Evolutionary conservation across 92 coral and sea anemone genomes (phyloP).

Genomic region (Pocillopora meandrina): DNA sequence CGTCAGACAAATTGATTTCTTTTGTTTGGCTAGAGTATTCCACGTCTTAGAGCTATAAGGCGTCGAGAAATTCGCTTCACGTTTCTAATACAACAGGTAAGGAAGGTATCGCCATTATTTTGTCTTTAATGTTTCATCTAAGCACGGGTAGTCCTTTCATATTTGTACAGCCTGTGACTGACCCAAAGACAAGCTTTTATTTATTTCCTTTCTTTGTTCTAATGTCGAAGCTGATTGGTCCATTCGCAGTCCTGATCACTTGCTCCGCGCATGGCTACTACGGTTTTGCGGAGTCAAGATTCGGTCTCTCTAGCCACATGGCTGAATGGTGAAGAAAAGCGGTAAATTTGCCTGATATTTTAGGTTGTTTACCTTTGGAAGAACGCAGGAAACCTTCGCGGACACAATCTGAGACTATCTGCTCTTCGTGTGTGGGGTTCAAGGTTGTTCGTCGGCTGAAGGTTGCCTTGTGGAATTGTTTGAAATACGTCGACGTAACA

Average conservation of each 20-base stretch:
- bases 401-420: constrained; percentile 94
- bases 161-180: constrained; percentile 39
- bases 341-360: constrained; percentile 64
- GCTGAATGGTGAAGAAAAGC: constrained; percentile 87
- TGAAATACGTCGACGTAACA: constrained; percentile 70
- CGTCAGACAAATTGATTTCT: not conserved
- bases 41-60: not conserved
- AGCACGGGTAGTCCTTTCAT: constrained; percentile 38
- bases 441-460: constrained; percentile 90
- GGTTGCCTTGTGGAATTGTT: constrained; percentile 89
- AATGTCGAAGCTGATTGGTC: constrained; percentile 57
- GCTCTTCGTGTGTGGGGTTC: constrained; percentile 78
- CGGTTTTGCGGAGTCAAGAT: constrained; percentile 51
- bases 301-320: constrained; percentile 93
- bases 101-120: constrained; percentile 31
- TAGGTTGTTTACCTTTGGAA: constrained; percentile 59
- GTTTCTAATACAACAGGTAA: constrained; percentile 29
- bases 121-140: constrained; percentile 31
- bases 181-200: constrained; percentile 1
- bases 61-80: not conserved
- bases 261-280: constrained; percentile 74
- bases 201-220: constrained; percentile 14
- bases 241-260: constrained; percentile 51
- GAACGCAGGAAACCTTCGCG: constrained; percentile 92
- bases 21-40: not conserved